Percentiles rank a stretch among this genome's conserved stretches.
Evolutionary conservation across 2,888 invertebrate species (phyloP).

Genomic region (Dendrolimus pini): DNA sequence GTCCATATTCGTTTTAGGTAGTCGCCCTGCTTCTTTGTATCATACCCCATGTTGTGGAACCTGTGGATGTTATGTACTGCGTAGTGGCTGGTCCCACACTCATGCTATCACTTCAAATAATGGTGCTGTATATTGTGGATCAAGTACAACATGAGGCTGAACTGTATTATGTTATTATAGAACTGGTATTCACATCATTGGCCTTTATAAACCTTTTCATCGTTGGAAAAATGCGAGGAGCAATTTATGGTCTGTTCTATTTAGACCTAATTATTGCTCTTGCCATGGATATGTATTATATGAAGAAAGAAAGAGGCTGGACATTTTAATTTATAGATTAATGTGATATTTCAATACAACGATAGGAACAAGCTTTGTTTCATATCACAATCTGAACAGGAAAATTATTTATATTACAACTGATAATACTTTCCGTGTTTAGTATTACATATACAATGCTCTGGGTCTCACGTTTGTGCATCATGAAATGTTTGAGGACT

Average conservation of each 20-base stretch:
- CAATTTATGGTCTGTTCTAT: conserved; percentile 59
- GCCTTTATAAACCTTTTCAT: conserved; percentile 35
- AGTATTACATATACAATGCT: conserved; percentile 6
- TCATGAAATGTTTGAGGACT: conserved; percentile 14
- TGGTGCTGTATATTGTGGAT: conserved; percentile 62
- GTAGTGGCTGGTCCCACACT: conserved; percentile 59
- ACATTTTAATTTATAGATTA: conserved; percentile 29
- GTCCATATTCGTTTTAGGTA: conserved; percentile 60
- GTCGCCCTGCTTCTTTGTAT: conserved; percentile 63
- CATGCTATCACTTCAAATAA: conserved; percentile 49
- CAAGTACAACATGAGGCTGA: conserved; percentile 62
- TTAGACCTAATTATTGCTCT: conserved; percentile 56
- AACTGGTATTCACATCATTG: conserved; percentile 32
- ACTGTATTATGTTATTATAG: conserved; percentile 45
- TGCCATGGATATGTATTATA: conserved; percentile 48
- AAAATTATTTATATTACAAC: conserved; percentile 3
- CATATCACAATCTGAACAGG: conserved; percentile 3
- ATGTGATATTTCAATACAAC: conserved; percentile 6
- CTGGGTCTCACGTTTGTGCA: conserved; percentile 10
- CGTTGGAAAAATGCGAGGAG: conserved; percentile 39
- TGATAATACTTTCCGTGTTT: conserved; percentile 12
- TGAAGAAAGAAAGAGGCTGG: conserved; percentile 51
- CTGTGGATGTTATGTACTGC: conserved; percentile 47
- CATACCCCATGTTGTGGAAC: conserved; percentile 57
- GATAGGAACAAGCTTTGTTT: background rate